A percentile compares a stretch with the other conserved stretches of the same genome.
phyloP scores from a whole-genome alignment of 1,140 invertebrate genomes.

The Forficula auricularia region DNA sequence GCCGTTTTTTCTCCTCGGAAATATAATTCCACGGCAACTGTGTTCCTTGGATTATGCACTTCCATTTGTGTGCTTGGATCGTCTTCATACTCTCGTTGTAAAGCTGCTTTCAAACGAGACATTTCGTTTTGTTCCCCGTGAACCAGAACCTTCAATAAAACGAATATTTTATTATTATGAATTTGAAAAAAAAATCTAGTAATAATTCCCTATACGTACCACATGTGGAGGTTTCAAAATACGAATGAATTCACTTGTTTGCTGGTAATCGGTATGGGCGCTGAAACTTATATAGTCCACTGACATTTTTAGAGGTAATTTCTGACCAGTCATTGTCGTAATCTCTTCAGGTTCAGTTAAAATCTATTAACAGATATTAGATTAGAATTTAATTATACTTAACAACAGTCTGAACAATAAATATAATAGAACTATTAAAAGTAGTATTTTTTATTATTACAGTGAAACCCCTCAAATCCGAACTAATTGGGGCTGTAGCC shows the following conservation, averaged over 20 bases:
- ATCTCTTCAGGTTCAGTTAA: conserved; percentile 97
- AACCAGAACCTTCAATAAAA: conserved; percentile 54
- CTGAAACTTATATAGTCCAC: conserved; percentile 99
- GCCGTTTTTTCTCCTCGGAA: conserved; percentile 96
- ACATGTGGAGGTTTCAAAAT: conserved; percentile 88
- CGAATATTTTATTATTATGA: not conserved
- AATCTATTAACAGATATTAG: conserved; percentile 60
- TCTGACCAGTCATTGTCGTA: conserved; percentile 84
- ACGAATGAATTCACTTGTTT: conserved; percentile 94
- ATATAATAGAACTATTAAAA: no score
- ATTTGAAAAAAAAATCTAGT: not conserved
- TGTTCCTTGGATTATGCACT: conserved; percentile 92
- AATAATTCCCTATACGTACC: conserved; percentile 34
- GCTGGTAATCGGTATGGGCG: conserved; percentile 97
- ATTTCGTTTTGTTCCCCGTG: conserved; percentile 99
- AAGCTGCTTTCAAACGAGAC: conserved; percentile 81
- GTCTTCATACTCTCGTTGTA: conserved; percentile 88
- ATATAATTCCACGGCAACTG: conserved; percentile 77
- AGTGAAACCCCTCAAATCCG: no score
- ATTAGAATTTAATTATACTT: no score
- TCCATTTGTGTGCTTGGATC: conserved; percentile 71
- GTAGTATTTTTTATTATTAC: no score
- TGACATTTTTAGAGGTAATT: conserved; percentile 88
- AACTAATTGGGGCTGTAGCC: no score
- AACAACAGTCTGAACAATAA: no score